Base-by-base conservation (phyloP, 2,888 invertebrate genomes). In the Meteorus cinctellus region DNA sequence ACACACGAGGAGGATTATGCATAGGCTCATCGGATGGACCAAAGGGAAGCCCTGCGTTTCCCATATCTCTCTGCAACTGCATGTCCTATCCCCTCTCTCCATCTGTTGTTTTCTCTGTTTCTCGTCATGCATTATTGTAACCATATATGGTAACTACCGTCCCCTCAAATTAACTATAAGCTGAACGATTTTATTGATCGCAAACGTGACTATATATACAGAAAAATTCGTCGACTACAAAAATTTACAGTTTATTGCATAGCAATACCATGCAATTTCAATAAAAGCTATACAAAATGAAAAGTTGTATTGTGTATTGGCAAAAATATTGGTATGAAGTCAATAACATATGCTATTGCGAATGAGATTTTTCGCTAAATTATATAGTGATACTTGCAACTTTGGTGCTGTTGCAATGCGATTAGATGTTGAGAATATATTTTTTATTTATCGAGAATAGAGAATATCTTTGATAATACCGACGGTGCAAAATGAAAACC, bases 1-100 rank as follows among this genome's bases (percentile, higher is more conserved):
- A 80, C 77, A 77, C 81, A 77, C 81, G 82, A 81, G 83, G 75
- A 80, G 85, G 84, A 86, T 86, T 86, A 86, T 85, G 83, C 85
- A 82, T 78, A 80, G 83, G 81, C 82, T 82, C 83, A 83, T 83
- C 81, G 80, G 75, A 74, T 81, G 83, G 83, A 78, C 82, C 80
- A 76, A 79, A 77, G 80, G 80, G 80, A 78, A 77, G 72, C 77
- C 72, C 74, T 74, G 63, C 55, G 55, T 24, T 59, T 65, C 71
- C 59, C 72, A 75, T 79, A 80, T 81, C 76, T 76, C 77, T 67
- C 71, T 72, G 65, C 66, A 77, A 72, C 75, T 78, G 74, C 75
- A 78, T 72, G 41, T 14, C n/a, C 36, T 60, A 34, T 34, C 68
- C 60, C 55, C 72, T 66, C 66, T 55, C 48, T 60, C 67, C 55